Conservation (phyloP, 2,888 invertebrate genomes). For the Crossocerus cetratus region DNA sequence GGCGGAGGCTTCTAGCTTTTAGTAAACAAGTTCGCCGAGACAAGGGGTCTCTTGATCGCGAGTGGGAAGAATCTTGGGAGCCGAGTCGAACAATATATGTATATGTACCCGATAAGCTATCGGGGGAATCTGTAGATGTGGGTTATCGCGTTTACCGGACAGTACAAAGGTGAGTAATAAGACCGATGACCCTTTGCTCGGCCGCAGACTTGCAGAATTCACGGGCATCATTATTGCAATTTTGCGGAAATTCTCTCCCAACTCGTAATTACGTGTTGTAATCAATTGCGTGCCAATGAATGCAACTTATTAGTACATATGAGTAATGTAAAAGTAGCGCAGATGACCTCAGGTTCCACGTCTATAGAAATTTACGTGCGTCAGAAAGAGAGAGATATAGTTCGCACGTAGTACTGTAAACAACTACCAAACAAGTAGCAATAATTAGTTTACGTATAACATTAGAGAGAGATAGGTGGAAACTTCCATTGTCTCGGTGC, state of each 20-base stretch:
- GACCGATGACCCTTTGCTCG: slow-evolving; percentile 21
- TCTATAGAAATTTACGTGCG: not conserved
- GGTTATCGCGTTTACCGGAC: slow-evolving; percentile 35
- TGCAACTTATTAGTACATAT: too few relatives aligned
- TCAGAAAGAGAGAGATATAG: too few relatives aligned
- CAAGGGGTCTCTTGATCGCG: not conserved
- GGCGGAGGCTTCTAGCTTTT: not conserved
- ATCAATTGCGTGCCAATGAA: too few relatives aligned
- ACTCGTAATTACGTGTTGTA: too few relatives aligned
- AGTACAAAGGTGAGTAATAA: slow-evolving; percentile 31
- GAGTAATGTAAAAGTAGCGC: too few relatives aligned
- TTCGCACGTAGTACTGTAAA: not conserved
- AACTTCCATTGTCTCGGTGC: slow-evolving; percentile 22
- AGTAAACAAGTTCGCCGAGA: not conserved
- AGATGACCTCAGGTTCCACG: not conserved
- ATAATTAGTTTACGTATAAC: too few relatives aligned
- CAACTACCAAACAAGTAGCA: too few relatives aligned
- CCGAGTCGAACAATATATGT: slow-evolving; percentile 16
- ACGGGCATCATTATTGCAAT: too few relatives aligned
- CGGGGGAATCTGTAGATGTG: slow-evolving; percentile 21
- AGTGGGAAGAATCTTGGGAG: not conserved
- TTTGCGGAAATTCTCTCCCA: too few relatives aligned
- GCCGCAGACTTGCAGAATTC: too few relatives aligned
- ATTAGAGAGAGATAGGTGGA: not conserved
- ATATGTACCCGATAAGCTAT: slow-evolving; percentile 9